These are phyloP conservation scores for Camponotus pennsylvanicus DNA, from an alignment of 1,140 invertebrate species.

Conservation along the genomic window DNA sequence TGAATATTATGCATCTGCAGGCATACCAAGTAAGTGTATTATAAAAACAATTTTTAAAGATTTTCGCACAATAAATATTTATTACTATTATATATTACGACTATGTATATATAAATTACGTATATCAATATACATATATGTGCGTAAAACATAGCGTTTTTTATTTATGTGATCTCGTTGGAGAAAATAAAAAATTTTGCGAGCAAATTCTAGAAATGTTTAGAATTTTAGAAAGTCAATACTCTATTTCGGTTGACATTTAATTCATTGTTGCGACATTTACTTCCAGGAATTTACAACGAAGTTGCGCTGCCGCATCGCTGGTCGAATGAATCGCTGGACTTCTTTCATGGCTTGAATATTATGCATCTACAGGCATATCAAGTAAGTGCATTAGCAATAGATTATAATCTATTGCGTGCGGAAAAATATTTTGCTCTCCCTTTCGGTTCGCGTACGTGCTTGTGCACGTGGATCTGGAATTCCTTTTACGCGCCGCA, in stretches of 20 bases:
- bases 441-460: background rate
- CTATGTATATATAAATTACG: background rate
- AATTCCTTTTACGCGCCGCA: slow-evolving; percentile 42
- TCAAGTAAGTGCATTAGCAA: background rate
- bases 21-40: slow-evolving; percentile 22
- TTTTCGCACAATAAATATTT: background rate
- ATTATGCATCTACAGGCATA: slow-evolving; percentile 21
- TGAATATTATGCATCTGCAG: slow-evolving; percentile 21
- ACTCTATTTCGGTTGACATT: background rate
- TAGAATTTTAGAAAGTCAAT: too few species aligned
- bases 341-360: slow-evolving; percentile 53
- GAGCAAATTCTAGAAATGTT: background rate
- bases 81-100: background rate
- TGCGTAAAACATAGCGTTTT: background rate
- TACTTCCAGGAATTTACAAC: slow-evolving; percentile 45
- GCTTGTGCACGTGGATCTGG: background rate
- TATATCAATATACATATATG: background rate
- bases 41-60: background rate
- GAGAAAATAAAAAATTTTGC: background rate
- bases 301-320: slow-evolving; percentile 6
- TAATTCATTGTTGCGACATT: slow-evolving; percentile 9
- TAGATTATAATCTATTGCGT: slow-evolving; percentile 15
- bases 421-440: slow-evolving; percentile 27
- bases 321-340: slow-evolving; percentile 35
- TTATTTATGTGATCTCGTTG: background rate